Evolutionary conservation across 37 sponge, comb jelly and placozoan genomes (phyloP).

Genomic region (Crambe crambe): DNA sequence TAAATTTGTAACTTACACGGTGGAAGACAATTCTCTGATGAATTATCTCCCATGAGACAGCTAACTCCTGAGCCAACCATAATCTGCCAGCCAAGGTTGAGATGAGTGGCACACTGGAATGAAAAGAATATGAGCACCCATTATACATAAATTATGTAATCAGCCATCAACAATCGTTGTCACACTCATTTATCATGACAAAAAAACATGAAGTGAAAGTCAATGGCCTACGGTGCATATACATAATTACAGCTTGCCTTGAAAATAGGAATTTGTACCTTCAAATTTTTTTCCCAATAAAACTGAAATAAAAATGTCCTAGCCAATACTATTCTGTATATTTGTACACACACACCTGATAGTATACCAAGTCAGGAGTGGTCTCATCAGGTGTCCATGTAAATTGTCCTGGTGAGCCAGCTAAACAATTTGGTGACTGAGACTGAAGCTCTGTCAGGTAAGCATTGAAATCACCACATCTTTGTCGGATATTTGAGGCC

Average conservation of each 20-base stretch:
- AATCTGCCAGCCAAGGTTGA: conserved; percentile 44
- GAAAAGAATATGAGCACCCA: too few relatives aligned
- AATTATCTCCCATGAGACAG: too few relatives aligned
- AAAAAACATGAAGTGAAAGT: too few relatives aligned
- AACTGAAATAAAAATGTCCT: neutral
- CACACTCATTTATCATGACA: too few relatives aligned
- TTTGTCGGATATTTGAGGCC: neutral
- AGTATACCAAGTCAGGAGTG: conserved; percentile 64
- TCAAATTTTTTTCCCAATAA: neutral
- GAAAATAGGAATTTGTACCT: neutral
- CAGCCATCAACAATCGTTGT: too few relatives aligned
- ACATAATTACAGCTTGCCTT: too few relatives aligned
- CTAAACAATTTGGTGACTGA: neutral
- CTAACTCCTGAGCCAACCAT: neutral
- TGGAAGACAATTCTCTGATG: too few relatives aligned
- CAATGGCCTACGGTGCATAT: too few relatives aligned
- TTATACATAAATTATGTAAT: neutral
- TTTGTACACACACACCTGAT: conserved; percentile 43
- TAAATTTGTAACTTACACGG: too few relatives aligned
- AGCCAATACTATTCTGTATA: neutral
- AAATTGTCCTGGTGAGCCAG: conserved; percentile 19
- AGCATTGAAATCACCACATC: conserved; percentile 12
- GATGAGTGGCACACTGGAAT: conserved; percentile 51
- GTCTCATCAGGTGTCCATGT: conserved; percentile 60
- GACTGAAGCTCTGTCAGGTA: conserved; percentile 21